These are phyloP conservation scores for Cercocebus atys DNA, from an alignment of 2,113 vertebrate species.

Conservation along the genomic window DNA sequence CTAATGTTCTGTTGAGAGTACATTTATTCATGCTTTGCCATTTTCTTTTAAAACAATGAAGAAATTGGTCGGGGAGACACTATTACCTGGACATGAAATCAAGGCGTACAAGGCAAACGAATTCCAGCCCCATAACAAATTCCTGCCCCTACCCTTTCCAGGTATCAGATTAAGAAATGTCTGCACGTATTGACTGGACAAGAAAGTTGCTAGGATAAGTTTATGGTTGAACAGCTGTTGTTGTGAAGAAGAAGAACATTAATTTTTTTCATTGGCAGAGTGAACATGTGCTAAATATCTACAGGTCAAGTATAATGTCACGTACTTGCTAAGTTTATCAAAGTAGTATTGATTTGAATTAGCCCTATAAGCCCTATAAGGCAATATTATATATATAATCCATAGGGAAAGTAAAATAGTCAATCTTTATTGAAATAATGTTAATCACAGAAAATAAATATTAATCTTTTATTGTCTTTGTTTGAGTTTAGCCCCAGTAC, in stretches of 20 bases:
- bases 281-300: conserved; percentile 5
- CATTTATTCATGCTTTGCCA: neutral
- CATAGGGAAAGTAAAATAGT: neutral
- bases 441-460: conserved; percentile 1
- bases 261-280: neutral
- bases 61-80: conserved; percentile 16
- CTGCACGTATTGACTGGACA: neutral
- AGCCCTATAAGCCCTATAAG: neutral
- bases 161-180: neutral
- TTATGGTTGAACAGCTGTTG: conserved; percentile 43
- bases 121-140: neutral
- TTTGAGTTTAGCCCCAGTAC: neutral
- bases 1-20: neutral
- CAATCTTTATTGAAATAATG: neutral
- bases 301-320: neutral
- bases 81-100: conserved; percentile 38
- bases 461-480: neutral
- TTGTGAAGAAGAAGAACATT: too few species aligned
- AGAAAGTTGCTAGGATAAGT: neutral
- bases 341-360: conserved; percentile 10
- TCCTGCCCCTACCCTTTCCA: neutral
- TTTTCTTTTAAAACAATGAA: conserved; percentile 43
- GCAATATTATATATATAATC: neutral
- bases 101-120: neutral
- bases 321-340: neutral